Percentiles rank a stretch among this genome's conserved stretches.
Evolutionary conservation across 2,888 invertebrate species (phyloP).

Genomic region (Drosophila monieri): DNA sequence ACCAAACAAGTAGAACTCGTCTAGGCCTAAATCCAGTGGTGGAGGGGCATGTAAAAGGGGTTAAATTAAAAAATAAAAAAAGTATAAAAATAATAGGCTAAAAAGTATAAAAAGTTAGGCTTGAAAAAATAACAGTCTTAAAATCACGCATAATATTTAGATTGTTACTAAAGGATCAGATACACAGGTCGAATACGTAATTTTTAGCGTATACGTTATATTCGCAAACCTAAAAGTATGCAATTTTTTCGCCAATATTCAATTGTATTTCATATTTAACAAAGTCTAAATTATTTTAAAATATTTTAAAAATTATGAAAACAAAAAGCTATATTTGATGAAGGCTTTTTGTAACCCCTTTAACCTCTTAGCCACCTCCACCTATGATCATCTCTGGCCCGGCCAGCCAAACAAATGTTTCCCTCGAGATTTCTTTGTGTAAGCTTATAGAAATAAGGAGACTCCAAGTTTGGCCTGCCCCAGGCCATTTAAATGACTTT

Average conservation of each 20-base stretch:
- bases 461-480: slow-evolving; percentile 35
- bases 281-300: too few species aligned
- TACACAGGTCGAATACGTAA: not conserved
- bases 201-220: not conserved
- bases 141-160: too few species aligned
- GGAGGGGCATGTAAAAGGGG: slow-evolving; percentile 18
- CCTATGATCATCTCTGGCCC: slow-evolving; percentile 39
- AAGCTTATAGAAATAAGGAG: slow-evolving; percentile 25
- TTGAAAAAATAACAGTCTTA: too few species aligned
- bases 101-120: not conserved
- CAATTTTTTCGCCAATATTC: not conserved
- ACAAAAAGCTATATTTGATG: not conserved
- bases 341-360: not conserved
- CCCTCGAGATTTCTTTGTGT: slow-evolving; percentile 33
- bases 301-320: not conserved
- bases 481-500: slow-evolving; percentile 71
- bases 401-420: slow-evolving; percentile 56
- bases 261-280: too few species aligned
- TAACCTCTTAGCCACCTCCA: not conserved
- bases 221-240: not conserved
- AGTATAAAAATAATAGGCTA: not conserved
- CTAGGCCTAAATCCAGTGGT: slow-evolving; percentile 63
- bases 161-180: fast-evolving
- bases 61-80: not conserved
- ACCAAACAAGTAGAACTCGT: slow-evolving; percentile 75